Percentiles rank a stretch among this genome's conserved stretches.
Evolutionary conservation across 2,888 invertebrate species (phyloP).

Genomic region (Tromatobia lineatoria): DNA sequence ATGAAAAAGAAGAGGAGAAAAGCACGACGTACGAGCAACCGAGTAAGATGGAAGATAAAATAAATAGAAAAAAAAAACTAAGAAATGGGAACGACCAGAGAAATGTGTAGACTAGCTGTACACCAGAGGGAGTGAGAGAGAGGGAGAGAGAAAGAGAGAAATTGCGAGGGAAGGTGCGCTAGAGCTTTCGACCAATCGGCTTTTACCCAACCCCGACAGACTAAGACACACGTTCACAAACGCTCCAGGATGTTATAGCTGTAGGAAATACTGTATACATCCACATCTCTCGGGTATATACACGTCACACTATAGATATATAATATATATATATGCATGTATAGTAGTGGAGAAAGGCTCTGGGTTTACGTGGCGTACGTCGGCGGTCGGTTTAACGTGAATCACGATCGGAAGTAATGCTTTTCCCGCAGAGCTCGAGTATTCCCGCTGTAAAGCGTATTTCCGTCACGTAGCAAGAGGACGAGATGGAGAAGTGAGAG

Average conservation of each 20-base stretch:
- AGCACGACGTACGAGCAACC: slow-evolving; percentile 49
- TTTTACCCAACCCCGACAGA: slow-evolving; percentile 54
- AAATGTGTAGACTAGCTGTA: slow-evolving; percentile 61
- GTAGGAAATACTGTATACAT: slow-evolving; percentile 24
- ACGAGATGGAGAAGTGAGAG: slow-evolving; percentile 32
- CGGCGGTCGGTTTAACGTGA: slow-evolving; percentile 66
- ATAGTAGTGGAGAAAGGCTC: slow-evolving; percentile 33
- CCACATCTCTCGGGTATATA: neutral
- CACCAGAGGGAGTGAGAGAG: slow-evolving; percentile 37
- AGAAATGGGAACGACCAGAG: slow-evolving; percentile 42
- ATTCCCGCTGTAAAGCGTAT: slow-evolving; percentile 66
- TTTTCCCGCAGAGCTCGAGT: slow-evolving; percentile 63
- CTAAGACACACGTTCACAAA: slow-evolving; percentile 31
- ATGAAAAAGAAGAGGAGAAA: slow-evolving; percentile 54
- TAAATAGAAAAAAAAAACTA: slow-evolving; percentile 40
- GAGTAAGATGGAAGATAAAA: slow-evolving; percentile 62
- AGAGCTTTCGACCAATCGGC: slow-evolving; percentile 64
- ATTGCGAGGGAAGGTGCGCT: slow-evolving; percentile 34
- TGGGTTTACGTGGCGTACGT: slow-evolving; percentile 62
- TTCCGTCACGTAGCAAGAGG: slow-evolving; percentile 71
- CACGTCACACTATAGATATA: slow-evolving; percentile 11
- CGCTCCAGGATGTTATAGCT: slow-evolving; percentile 22
- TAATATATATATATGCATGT: slow-evolving; percentile 14
- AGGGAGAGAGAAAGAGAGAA: slow-evolving; percentile 42
- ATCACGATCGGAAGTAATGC: slow-evolving; percentile 74